These are phyloP conservation scores for Mylabris phalerata DNA, from an alignment of 1,140 invertebrate species.

Conservation along the genomic window DNA sequence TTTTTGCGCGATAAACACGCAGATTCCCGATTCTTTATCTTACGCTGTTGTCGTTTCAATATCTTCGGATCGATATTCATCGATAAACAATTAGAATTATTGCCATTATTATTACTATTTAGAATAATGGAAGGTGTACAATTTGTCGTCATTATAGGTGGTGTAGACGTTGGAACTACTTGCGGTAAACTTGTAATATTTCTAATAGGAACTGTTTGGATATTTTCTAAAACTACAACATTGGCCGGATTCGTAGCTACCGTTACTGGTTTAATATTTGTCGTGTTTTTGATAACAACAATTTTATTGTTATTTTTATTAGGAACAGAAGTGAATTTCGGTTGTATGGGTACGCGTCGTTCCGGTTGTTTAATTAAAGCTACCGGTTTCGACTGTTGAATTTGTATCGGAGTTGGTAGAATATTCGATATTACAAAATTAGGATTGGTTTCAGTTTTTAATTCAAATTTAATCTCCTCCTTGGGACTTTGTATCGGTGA, in stretches of 20 bases:
- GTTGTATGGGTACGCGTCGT: conserved; percentile 26
- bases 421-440: conserved; percentile 7
- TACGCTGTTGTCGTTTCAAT: conserved; percentile 76
- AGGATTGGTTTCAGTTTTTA: conserved; percentile 22
- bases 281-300: conserved; percentile 23
- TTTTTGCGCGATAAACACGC: conserved; percentile 85
- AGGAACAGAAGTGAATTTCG: conserved; percentile 21
- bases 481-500: conserved; percentile 4
- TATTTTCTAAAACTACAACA: conserved; percentile 32
- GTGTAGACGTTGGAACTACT: conserved; percentile 9
- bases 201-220: conserved; percentile 18
- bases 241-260: conserved; percentile 7
- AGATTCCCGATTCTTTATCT: conserved; percentile 87
- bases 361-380: conserved; percentile 5
- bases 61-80: conserved; percentile 44
- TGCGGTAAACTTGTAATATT: conserved; percentile 12
- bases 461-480: conserved; percentile 11
- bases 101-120: conserved; percentile 1
- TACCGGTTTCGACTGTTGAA: conserved; percentile 9
- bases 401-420: background rate
- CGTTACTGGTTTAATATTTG: conserved; percentile 5
- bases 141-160: conserved; percentile 9
- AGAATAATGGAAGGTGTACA: conserved; percentile 17
- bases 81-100: conserved; percentile 1
- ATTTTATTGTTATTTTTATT: conserved; percentile 19